Evolutionary conservation across 2,797 vertebrate species (phyloP).

Genomic region (Allobates femoralis): DNA sequence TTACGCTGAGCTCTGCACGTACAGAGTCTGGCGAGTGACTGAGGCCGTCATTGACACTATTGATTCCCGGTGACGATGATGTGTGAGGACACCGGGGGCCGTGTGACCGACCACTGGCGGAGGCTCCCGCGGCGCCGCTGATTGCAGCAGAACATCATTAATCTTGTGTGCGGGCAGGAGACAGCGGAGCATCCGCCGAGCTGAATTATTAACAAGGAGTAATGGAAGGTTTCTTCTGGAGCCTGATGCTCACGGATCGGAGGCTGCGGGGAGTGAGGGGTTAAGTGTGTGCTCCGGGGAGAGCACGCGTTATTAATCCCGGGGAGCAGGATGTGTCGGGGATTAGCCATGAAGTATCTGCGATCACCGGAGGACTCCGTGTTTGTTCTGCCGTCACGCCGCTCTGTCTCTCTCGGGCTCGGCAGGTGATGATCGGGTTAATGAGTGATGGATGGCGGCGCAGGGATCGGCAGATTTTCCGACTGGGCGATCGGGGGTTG

Average conservation of each 20-base stretch:
- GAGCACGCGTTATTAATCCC: slow-evolving; percentile 4
- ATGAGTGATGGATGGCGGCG: not conserved
- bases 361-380: slow-evolving; percentile 60
- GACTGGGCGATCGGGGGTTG: not conserved
- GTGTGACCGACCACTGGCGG: not conserved
- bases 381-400: slow-evolving; percentile 52
- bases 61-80: not conserved
- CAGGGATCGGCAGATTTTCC: not conserved
- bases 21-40: not conserved
- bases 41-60: not conserved
- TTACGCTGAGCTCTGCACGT: not conserved
- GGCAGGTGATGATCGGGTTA: not conserved
- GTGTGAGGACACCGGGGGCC: not conserved
- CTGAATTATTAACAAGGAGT: slow-evolving; percentile 13
- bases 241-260: not conserved
- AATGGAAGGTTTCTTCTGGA: not conserved
- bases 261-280: not conserved
- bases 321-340: slow-evolving; percentile 26
- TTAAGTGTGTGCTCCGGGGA: slow-evolving; percentile 10
- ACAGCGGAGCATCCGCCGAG: slow-evolving; percentile 4
- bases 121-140: slow-evolving; percentile 1
- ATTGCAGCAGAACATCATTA: slow-evolving; percentile 4
- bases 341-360: slow-evolving; percentile 50
- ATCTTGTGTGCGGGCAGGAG: slow-evolving; percentile 29
- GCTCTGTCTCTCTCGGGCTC: slow-evolving; percentile 28